Conservation (phyloP, 2,797 vertebrate genomes). For the Crenuchus spilurus region DNA sequence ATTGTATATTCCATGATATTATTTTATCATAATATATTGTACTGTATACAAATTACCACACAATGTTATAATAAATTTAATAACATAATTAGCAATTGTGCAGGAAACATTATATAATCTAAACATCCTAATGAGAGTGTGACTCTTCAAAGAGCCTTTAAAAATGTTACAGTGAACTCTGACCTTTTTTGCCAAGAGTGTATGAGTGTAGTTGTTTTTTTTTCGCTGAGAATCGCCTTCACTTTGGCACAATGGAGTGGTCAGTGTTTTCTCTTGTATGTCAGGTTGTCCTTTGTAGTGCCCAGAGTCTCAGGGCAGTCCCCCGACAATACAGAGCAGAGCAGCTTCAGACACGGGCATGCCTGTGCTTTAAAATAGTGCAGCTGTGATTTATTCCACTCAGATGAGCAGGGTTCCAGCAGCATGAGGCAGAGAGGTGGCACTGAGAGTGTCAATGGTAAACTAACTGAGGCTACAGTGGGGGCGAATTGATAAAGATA, state of each 20-base stretch:
- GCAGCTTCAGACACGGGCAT: conserved; percentile 32
- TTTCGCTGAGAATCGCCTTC: no score
- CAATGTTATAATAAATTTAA: no score
- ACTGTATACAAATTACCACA: no score
- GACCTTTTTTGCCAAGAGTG: no score
- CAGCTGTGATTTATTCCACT: conserved; percentile 51
- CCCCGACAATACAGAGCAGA: conserved; percentile 23
- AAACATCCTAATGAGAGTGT: no score
- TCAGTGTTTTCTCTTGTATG: conserved; percentile 2
- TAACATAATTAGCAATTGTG: no score
- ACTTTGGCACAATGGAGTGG: neutral
- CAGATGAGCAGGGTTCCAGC: conserved; percentile 40
- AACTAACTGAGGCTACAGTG: conserved; percentile 37
- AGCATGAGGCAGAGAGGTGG: conserved; percentile 40
- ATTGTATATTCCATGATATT: no score
- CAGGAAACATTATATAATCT: no score
- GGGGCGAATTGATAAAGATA: conserved; percentile 39
- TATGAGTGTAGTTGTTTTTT: neutral
- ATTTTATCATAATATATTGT: no score
- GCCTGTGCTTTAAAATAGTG: conserved; percentile 48
- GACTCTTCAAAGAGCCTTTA: no score
- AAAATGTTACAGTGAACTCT: no score
- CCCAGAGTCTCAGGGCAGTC: neutral
- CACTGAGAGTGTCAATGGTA: conserved; percentile 55
- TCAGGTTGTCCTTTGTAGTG: neutral